These are phyloP conservation scores for Rhabdomys pumilio DNA, from an alignment of 2,797 vertebrate genomes.

Conservation along the genomic window DNA sequence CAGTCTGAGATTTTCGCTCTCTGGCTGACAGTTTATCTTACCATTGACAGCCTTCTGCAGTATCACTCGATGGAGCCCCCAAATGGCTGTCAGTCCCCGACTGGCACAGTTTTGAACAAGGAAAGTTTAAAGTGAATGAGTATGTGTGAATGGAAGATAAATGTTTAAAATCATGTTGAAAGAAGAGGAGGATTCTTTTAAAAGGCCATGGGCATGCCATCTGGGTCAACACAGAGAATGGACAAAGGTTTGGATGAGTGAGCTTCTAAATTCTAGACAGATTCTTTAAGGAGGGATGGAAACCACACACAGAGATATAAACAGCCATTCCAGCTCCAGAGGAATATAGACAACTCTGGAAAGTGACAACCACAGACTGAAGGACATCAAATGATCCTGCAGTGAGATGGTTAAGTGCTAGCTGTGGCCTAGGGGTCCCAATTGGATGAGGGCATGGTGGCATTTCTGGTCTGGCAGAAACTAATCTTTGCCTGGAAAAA, in stretches of 20 bases:
- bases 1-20: slow-evolving; percentile 55
- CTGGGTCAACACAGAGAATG: slow-evolving; percentile 27
- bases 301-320: neutral
- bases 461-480: neutral
- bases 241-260: neutral
- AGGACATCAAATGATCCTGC: slow-evolving; percentile 29
- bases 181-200: neutral
- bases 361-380: slow-evolving; percentile 28
- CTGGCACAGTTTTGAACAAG: slow-evolving; percentile 49
- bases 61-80: neutral
- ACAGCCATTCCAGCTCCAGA: neutral
- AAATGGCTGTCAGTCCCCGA: neutral
- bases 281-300: neutral
- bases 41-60: neutral
- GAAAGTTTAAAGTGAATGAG: slow-evolving; percentile 18
- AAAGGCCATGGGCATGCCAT: slow-evolving; percentile 18
- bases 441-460: neutral
- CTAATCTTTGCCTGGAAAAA: slow-evolving; percentile 1
- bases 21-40: slow-evolving; percentile 24
- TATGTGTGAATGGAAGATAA: slow-evolving; percentile 30
- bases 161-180: neutral
- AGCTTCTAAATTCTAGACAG: slow-evolving; percentile 27
- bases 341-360: slow-evolving; percentile 24
- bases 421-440: neutral
- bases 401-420: slow-evolving; percentile 7